These are phyloP conservation scores for Huso huso DNA, from an alignment of 2,797 vertebrate genomes.

Conservation along the genomic window DNA sequence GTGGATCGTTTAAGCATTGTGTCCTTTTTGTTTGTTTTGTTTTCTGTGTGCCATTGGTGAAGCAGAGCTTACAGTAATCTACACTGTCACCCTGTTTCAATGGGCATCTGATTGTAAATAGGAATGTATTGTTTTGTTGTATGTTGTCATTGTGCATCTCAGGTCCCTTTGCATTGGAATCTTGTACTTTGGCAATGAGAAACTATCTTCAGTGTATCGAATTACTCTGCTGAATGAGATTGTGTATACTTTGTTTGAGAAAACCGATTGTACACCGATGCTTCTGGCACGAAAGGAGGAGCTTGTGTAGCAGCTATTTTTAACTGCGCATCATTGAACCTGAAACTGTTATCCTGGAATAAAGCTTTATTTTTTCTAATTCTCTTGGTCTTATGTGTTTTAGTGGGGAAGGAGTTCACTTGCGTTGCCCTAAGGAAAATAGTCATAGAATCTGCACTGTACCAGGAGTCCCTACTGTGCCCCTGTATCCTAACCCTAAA, in stretches of 20 bases:
- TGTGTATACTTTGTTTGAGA: conserved; percentile 13
- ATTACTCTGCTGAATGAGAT: conserved; percentile 1
- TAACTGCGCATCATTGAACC: conserved; percentile 45
- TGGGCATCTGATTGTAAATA: conserved; percentile 18
- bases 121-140: conserved; percentile 16
- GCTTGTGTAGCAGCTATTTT: conserved; percentile 68
- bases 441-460: not conserved
- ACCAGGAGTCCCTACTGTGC: not conserved
- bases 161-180: conserved; percentile 15
- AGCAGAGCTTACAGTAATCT: conserved; percentile 14
- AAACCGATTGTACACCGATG: conserved; percentile 7
- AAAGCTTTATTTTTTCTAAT: conserved; percentile 6
- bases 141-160: conserved; percentile 12
- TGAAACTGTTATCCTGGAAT: not conserved
- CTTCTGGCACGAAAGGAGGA: conserved; percentile 36
- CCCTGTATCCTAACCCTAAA: not conserved
- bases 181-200: conserved; percentile 5
- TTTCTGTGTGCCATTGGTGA: conserved; percentile 15
- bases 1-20: not conserved
- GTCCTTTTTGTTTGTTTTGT: not conserved
- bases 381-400: not conserved
- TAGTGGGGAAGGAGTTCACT: not conserved
- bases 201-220: not conserved
- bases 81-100: conserved; percentile 13
- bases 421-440: too few species aligned